Base-by-base conservation (phyloP, 37 sponge, comb jelly and placozoan genomes). In the Aphrocallistes beatrix region DNA sequence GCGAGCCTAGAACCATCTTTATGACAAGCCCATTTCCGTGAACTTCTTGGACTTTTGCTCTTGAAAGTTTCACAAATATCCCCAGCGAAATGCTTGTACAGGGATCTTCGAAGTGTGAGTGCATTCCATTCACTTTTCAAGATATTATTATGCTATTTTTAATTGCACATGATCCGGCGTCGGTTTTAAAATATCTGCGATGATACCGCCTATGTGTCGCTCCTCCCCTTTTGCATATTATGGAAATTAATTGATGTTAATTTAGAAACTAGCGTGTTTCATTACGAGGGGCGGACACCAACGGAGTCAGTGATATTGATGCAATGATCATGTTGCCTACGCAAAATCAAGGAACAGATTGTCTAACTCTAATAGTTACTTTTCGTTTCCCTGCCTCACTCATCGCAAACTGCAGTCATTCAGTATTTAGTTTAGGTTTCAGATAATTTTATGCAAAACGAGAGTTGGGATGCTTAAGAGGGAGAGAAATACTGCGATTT, bases 101-200 rank as follows among this genome's bases (percentile, higher is more conserved):
- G 6, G 10, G 3, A 60, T 19, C 75, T 30, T 60, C n/a, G 8
- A 60, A 60, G 75, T 60, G 75, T 60, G 10, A 60, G 75, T 25
- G n/a, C n/a, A 60, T 60, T 25, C 75, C n/a, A 60, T 60, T 60
- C 75, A 60, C 75, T 60, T 60, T n/a, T n/a, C n/a, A n/a, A 60
- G 25, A 21, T 13, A 60, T 60, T 25, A 3, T 60, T 32, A 42
- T 42, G 10, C 45, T 13, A 16, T 16, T 42, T 42, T 16, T 6
- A 60, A 6, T 25, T 32, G 75, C 75, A 60, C 34, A 28, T 60
- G 75, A 60, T 60, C 34, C 32, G 75, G 21, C 75, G 10, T 60
- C n/a, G 8, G 75, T 60, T 60, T 32, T 60, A 60, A 60, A 21
- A 60, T 60, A 60, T 60, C 75, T 60, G 75, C 75, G 75, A 60